These are phyloP conservation scores for Calcarius lapponicus DNA, from an alignment of 2,797 vertebrate genomes.

Conservation along the genomic window DNA sequence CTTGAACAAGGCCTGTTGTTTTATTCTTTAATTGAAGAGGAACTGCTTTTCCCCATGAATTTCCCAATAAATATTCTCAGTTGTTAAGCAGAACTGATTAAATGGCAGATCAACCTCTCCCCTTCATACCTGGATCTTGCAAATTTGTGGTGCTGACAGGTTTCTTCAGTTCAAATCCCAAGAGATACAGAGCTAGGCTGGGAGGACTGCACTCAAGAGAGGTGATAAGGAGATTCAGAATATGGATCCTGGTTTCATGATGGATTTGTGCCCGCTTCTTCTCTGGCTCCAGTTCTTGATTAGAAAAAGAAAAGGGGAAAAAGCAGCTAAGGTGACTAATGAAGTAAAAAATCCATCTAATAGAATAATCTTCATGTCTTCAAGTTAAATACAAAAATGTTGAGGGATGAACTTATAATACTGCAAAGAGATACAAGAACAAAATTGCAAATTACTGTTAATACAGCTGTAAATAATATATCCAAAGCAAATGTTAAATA, in stretches of 20 bases:
- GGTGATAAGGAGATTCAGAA: slow-evolving; percentile 94
- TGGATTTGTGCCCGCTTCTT: slow-evolving; percentile 83
- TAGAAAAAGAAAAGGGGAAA: background rate
- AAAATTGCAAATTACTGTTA: background rate
- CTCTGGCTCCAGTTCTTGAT: slow-evolving; percentile 83
- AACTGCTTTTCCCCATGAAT: background rate
- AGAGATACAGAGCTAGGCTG: slow-evolving; percentile 91
- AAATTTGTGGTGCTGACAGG: slow-evolving; percentile 93
- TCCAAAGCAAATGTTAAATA: background rate
- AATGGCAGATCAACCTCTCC: background rate
- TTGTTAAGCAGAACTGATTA: background rate
- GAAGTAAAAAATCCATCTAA: background rate
- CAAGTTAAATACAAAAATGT: background rate
- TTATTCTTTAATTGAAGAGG: background rate
- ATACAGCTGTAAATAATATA: background rate
- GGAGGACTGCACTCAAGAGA: slow-evolving; percentile 93
- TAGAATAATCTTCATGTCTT: background rate
- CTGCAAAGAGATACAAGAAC: background rate
- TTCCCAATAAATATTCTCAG: background rate
- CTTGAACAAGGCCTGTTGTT: background rate
- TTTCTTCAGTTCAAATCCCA: slow-evolving; percentile 97
- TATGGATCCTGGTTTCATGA: slow-evolving; percentile 94
- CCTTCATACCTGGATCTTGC: slow-evolving; percentile 89
- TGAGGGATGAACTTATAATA: background rate
- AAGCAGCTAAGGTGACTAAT: background rate